Evolutionary conservation across 2,797 vertebrate genomes (phyloP).

Genomic region (Malurus splendens): DNA sequence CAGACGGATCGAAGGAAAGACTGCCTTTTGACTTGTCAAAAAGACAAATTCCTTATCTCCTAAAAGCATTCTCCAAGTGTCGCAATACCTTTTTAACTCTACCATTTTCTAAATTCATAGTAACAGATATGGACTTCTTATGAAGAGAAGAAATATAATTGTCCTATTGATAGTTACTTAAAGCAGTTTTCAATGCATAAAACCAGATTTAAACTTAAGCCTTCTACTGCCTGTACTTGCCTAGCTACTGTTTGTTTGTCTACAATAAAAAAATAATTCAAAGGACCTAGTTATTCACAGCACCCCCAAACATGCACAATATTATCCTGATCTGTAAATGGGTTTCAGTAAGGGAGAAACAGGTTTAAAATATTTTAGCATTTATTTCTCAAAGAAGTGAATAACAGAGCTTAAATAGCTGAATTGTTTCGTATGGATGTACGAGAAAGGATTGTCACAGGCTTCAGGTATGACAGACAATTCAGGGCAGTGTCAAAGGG

Average conservation of each 20-base stretch:
- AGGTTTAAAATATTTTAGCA: not conserved
- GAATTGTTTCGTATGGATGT: not conserved
- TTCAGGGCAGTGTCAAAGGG: not conserved
- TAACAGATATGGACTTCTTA: not conserved
- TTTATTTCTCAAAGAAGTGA: not conserved
- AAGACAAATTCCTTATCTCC: not conserved
- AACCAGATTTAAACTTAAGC: not conserved
- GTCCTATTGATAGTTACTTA: not conserved
- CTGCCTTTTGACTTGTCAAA: not conserved
- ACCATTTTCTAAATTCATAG: not conserved
- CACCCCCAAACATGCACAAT: not conserved
- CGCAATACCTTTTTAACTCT: not conserved
- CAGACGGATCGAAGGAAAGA: not conserved
- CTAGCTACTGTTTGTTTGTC: not conserved
- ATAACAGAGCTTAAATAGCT: not conserved
- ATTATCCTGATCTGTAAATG: not conserved
- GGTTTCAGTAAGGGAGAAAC: not conserved
- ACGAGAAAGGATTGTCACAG: not conserved
- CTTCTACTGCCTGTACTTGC: not conserved
- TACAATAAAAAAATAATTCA: not conserved
- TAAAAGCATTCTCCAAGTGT: not conserved
- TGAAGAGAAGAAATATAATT: not conserved
- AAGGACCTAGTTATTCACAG: not conserved
- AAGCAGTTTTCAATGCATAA: not conserved
- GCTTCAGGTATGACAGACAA: not conserved